Percentiles rank a stretch among this genome's conserved stretches.
These are phyloP conservation scores for Psettodes erumei DNA, from an alignment of 2,113 vertebrate species.

Conservation along the genomic window DNA sequence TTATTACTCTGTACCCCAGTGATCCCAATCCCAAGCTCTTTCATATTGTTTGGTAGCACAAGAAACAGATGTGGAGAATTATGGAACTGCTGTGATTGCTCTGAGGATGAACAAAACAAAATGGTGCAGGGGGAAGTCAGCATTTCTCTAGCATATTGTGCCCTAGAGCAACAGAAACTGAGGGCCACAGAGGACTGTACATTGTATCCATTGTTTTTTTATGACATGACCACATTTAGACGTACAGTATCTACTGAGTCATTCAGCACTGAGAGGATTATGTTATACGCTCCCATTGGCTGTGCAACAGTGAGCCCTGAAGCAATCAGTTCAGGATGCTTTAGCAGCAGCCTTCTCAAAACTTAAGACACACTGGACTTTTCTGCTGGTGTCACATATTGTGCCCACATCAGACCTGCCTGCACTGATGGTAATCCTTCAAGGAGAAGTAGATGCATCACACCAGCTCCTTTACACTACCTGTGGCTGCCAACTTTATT, in stretches of 20 bases:
- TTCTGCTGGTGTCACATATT: conserved; percentile 32
- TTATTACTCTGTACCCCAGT: conserved; percentile 8
- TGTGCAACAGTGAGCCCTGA: conserved; percentile 49
- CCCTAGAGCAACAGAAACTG: conserved; percentile 59
- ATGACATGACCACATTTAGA: conserved; percentile 65
- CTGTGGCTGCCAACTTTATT: conserved; percentile 4
- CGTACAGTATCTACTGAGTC: conserved; percentile 64
- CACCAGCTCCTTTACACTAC: conserved; percentile 3
- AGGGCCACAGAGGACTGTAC: conserved; percentile 51
- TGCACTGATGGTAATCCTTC: conserved; percentile 19
- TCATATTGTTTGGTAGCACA: conserved; percentile 39
- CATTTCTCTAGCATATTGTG: conserved; percentile 58
- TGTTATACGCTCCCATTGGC: conserved; percentile 52
- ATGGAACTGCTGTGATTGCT: conserved; percentile 54
- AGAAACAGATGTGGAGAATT: conserved; percentile 71
- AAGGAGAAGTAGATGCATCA: conserved; percentile 9
- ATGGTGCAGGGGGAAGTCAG: conserved; percentile 58
- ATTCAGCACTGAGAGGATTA: conserved; percentile 65
- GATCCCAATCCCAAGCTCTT: conserved; percentile 16
- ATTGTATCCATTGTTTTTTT: conserved; percentile 69
- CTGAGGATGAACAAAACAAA: conserved; percentile 70
- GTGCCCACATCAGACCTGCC: conserved; percentile 30
- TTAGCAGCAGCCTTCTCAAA: conserved; percentile 39
- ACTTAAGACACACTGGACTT: conserved; percentile 40
- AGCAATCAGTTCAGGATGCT: conserved; percentile 62